Conservation (phyloP, 2,113 vertebrate species). For the Mugil cephalus region DNA sequence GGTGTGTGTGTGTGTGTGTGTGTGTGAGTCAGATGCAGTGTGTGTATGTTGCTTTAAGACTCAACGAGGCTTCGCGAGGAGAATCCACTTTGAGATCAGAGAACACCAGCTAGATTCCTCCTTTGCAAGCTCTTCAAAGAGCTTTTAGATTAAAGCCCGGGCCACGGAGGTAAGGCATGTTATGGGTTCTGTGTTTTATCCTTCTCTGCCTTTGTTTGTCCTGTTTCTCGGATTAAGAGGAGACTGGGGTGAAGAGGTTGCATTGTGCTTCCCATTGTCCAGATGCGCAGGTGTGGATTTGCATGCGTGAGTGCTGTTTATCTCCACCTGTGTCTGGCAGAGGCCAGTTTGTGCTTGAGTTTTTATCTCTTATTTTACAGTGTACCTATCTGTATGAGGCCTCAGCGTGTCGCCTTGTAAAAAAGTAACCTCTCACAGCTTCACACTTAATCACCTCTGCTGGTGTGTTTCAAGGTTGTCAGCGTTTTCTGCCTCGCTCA, state of each 20-base stretch:
- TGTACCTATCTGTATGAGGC: not conserved
- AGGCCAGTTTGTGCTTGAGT: slow-evolving; percentile 6
- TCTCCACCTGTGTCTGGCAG: slow-evolving; percentile 24
- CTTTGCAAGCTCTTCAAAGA: slow-evolving; percentile 80
- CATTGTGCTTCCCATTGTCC: slow-evolving; percentile 49
- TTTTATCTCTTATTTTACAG: slow-evolving; percentile 24
- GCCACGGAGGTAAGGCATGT: slow-evolving; percentile 79
- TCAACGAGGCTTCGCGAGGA: slow-evolving; percentile 56
- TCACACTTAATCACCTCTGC: slow-evolving; percentile 27
- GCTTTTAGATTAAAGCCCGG: slow-evolving; percentile 80
- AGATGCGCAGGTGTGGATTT: slow-evolving; percentile 68
- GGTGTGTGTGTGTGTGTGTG: slow-evolving; percentile 72
- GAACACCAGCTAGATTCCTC: slow-evolving; percentile 62
- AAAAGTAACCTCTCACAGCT: slow-evolving; percentile 17
- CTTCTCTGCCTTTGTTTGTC: slow-evolving; percentile 66
- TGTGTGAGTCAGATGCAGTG: slow-evolving; percentile 73
- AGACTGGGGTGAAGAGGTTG: slow-evolving; percentile 35
- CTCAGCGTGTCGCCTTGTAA: not conserved
- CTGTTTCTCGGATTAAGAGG: slow-evolving; percentile 56
- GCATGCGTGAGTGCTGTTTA: slow-evolving; percentile 24
- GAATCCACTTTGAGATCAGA: slow-evolving; percentile 79
- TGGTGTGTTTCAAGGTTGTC: slow-evolving; percentile 1
- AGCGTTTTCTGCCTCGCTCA: not conserved
- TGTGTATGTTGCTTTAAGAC: slow-evolving; percentile 75
- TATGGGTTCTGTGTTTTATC: slow-evolving; percentile 61